phyloP scores from a whole-genome alignment of 2,113 vertebrate species.

The Ardeotis arabs region DNA sequence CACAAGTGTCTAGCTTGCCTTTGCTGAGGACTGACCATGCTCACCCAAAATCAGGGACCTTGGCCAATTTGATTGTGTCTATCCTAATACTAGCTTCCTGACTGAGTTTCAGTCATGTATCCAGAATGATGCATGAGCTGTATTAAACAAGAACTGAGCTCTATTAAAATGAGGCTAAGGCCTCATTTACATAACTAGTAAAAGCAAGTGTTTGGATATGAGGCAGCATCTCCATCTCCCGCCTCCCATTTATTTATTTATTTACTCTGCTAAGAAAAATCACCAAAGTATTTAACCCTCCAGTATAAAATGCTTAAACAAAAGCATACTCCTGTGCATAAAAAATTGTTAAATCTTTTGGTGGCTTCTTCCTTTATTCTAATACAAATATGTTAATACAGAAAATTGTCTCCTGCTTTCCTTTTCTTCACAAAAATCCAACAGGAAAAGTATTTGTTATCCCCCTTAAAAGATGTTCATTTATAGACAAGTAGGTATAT shows the following conservation, averaged over 20 bases:
- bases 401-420: background rate
- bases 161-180: background rate
- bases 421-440: background rate
- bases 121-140: background rate
- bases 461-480: background rate
- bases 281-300: background rate
- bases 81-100: background rate
- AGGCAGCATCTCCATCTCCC: no score
- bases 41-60: background rate
- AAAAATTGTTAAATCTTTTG: background rate
- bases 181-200: background rate
- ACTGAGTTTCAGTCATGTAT: background rate
- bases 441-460: background rate
- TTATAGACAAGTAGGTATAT: background rate
- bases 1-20: background rate
- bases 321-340: background rate
- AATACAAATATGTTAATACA: background rate
- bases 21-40: background rate
- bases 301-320: background rate
- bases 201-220: background rate
- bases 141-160: background rate
- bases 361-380: background rate
- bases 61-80: background rate
- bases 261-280: background rate
- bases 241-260: background rate